Evolutionary conservation across 2,797 vertebrate species (phyloP).

Genomic region (Capromys pilorides): DNA sequence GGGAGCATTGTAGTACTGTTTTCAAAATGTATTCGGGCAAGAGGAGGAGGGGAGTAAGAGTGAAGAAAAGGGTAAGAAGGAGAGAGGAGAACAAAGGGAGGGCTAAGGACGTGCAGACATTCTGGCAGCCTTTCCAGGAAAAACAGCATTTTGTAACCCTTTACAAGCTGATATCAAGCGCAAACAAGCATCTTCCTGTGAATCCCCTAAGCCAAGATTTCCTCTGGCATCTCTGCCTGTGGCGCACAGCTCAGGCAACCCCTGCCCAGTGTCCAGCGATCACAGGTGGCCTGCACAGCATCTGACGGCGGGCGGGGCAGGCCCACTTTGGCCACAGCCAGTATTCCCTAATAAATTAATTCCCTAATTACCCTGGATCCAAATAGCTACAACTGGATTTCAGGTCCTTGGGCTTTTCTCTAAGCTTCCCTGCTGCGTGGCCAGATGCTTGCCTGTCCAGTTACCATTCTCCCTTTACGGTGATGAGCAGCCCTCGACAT

Average conservation of each 20-base stretch:
- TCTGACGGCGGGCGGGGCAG: not conserved
- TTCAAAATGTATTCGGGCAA: constrained; percentile 85
- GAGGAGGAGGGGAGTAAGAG: constrained; percentile 81
- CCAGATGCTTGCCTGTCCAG: not conserved
- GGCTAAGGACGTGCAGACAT: constrained; percentile 81
- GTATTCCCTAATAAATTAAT: not conserved
- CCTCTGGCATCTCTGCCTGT: not conserved
- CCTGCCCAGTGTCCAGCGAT: not conserved
- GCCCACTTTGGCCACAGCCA: not conserved
- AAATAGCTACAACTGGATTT: constrained; percentile 31
- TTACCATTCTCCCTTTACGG: not conserved
- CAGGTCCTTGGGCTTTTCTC: constrained; percentile 4
- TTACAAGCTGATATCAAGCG: constrained; percentile 74
- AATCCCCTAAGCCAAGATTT: constrained; percentile 54
- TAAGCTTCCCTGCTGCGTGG: not conserved
- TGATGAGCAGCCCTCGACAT: not conserved
- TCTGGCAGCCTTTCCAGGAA: constrained; percentile 70
- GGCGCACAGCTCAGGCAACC: not conserved
- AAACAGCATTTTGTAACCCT: constrained; percentile 79
- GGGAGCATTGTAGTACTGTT: constrained; percentile 86
- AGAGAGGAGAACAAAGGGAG: constrained; percentile 83
- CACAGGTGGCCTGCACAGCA: not conserved
- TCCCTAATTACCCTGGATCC: not conserved
- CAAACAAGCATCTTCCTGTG: constrained; percentile 37
- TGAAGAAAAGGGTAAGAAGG: constrained; percentile 69